Conservation (phyloP, 2,888 invertebrate genomes). For the Drosophila ezoana region DNA sequence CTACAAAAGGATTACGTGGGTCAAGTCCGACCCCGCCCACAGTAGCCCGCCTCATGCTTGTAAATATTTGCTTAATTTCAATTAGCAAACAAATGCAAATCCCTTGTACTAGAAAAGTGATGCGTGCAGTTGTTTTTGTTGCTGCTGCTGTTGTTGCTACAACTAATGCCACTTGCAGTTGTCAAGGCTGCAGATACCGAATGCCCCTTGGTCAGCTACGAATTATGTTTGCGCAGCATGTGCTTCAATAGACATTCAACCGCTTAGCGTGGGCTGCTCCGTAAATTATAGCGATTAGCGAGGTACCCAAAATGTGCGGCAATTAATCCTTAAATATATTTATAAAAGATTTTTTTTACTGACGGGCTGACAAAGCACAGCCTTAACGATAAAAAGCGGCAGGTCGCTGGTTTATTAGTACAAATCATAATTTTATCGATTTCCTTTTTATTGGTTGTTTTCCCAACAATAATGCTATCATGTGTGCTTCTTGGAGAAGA, state of each 20-base stretch:
- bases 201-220: conserved; percentile 28
- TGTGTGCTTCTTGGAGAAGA: no score
- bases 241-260: conserved; percentile 36
- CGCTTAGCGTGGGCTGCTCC: conserved; percentile 22
- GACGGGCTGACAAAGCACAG: no score
- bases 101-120: conserved; percentile 66
- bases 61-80: conserved; percentile 80
- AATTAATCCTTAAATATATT: no score
- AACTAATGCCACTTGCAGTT: conserved; percentile 79
- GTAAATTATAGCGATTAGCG: not conserved
- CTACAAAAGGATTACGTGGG: conserved; percentile 85
- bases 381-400: no score
- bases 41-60: conserved; percentile 34
- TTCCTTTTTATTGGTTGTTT: no score
- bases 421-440: no score
- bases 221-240: conserved; percentile 40
- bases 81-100: conserved; percentile 79
- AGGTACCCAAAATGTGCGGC: not conserved
- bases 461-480: no score
- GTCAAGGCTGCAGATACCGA: conserved; percentile 73
- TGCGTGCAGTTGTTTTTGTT: conserved; percentile 42
- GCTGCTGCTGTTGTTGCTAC: conserved; percentile 40
- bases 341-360: no score
- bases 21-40: conserved; percentile 48
- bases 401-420: no score